Percentiles rank a stretch among this genome's conserved stretches.
Conservation (phyloP, 2,113 vertebrate species). For the Gallinago media region DNA sequence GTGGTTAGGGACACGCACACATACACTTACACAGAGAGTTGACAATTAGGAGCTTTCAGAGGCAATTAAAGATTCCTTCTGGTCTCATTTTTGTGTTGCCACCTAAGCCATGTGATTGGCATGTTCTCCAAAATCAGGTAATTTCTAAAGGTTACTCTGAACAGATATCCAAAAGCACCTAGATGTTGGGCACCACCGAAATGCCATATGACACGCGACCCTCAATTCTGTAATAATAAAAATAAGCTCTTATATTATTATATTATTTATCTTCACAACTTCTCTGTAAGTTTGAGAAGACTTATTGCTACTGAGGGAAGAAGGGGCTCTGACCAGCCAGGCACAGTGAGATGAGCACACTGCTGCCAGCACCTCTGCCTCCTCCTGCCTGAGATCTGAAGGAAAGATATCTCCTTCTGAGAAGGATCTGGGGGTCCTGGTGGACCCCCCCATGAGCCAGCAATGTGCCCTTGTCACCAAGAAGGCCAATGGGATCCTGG, state of each 20-base stretch:
- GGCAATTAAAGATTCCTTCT: fast-evolving
- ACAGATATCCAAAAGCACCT: neutral
- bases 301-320: fast-evolving
- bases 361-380: neutral
- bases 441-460: too few relatives aligned
- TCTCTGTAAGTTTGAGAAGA: neutral
- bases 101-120: too few relatives aligned
- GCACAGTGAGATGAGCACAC: fast-evolving
- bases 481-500: too few relatives aligned
- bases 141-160: neutral
- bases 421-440: too few relatives aligned
- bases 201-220: neutral
- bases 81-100: neutral
- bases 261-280: neutral
- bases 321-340: neutral
- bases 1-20: neutral
- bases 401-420: too few relatives aligned
- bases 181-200: neutral
- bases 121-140: neutral
- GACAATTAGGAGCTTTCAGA: neutral
- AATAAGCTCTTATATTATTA: neutral
- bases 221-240: neutral
- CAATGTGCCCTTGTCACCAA: too few relatives aligned
- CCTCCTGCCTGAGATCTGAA: neutral
- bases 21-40: neutral